A percentile compares a stretch with the other conserved stretches of the same genome.
phyloP scores from a whole-genome alignment of 2,888 invertebrate species.

The Steinernema carpocapsae region DNA sequence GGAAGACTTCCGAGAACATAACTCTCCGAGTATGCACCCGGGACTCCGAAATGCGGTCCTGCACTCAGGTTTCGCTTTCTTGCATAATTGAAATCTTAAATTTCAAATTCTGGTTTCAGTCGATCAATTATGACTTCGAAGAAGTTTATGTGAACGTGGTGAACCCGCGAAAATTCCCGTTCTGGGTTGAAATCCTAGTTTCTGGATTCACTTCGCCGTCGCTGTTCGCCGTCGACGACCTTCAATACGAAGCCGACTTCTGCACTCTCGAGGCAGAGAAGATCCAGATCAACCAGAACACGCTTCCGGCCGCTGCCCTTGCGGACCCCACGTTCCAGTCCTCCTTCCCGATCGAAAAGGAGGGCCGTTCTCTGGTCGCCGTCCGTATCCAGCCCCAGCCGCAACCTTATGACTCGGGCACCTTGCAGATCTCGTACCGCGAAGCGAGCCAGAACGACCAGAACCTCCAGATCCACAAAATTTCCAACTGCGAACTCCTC shows the following conservation, averaged over 20 bases:
- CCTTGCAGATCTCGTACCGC: not conserved
- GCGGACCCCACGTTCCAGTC: slow-evolving; percentile 4
- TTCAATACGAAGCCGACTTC: slow-evolving; percentile 54
- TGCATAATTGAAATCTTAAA: not conserved
- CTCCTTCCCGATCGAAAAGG: slow-evolving; percentile 23
- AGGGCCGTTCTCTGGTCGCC: slow-evolving; percentile 15
- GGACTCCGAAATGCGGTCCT: slow-evolving; percentile 51
- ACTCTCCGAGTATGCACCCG: slow-evolving; percentile 59
- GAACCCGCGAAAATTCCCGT: slow-evolving; percentile 54
- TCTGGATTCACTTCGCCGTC: slow-evolving; percentile 52
- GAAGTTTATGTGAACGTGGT: slow-evolving; percentile 56
- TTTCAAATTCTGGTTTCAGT: slow-evolving; percentile 39
- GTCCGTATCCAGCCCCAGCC: slow-evolving; percentile 33
- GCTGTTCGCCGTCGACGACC: slow-evolving; percentile 55
- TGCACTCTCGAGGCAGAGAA: slow-evolving; percentile 44
- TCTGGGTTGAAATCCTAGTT: slow-evolving; percentile 53
- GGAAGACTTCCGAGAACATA: slow-evolving; percentile 51
- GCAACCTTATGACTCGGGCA: not conserved
- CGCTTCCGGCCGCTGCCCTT: slow-evolving; percentile 11
- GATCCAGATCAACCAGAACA: slow-evolving; percentile 27
- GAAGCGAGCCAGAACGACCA: not conserved
- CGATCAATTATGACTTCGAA: slow-evolving; percentile 49
- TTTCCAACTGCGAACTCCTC: slow-evolving; percentile 47
- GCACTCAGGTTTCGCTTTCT: slow-evolving; percentile 49
- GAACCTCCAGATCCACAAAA: slow-evolving; percentile 38